phyloP scores from a whole-genome alignment of 1,140 invertebrate genomes.

The Micrasema longulum region DNA sequence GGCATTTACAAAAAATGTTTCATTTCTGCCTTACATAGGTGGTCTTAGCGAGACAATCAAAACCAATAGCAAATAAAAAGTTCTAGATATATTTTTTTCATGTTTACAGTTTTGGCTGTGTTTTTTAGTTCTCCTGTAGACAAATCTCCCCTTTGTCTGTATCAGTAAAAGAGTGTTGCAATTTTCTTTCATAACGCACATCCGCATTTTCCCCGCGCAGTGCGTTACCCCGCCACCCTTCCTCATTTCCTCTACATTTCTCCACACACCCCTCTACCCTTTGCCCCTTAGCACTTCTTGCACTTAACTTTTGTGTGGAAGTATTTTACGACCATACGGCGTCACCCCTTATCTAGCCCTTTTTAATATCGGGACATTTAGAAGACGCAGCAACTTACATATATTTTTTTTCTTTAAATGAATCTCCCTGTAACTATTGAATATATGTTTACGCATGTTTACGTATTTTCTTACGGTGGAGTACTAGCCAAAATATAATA shows the following conservation, averaged over 20 bases:
- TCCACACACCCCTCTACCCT: not conserved
- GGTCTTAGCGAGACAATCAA: too few species aligned
- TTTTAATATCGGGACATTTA: slow-evolving; percentile 27
- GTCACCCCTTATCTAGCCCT: not conserved
- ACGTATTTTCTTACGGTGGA: too few species aligned
- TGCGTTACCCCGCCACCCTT: not conserved
- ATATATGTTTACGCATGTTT: too few species aligned
- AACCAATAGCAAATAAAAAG: too few species aligned
- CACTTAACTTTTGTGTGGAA: slow-evolving; percentile 18
- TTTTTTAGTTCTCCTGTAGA: slow-evolving; percentile 1
- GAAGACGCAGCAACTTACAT: slow-evolving; percentile 8
- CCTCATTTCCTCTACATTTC: not conserved
- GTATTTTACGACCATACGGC: slow-evolving; percentile 30
- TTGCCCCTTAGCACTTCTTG: not conserved
- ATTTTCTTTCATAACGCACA: slow-evolving; percentile 34
- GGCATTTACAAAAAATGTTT: too few species aligned
- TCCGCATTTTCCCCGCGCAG: not conserved
- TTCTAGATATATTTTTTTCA: too few species aligned
- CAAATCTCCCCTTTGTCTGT: slow-evolving; percentile 1
- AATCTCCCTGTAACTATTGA: too few species aligned
- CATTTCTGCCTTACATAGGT: too few species aligned
- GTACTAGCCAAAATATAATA: too few species aligned
- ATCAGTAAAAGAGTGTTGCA: slow-evolving; percentile 23
- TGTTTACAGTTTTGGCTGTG: too few species aligned
- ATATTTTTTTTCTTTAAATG: too few species aligned